phyloP scores from a whole-genome alignment of 2,888 invertebrate genomes.

The Saturnia japonica region DNA sequence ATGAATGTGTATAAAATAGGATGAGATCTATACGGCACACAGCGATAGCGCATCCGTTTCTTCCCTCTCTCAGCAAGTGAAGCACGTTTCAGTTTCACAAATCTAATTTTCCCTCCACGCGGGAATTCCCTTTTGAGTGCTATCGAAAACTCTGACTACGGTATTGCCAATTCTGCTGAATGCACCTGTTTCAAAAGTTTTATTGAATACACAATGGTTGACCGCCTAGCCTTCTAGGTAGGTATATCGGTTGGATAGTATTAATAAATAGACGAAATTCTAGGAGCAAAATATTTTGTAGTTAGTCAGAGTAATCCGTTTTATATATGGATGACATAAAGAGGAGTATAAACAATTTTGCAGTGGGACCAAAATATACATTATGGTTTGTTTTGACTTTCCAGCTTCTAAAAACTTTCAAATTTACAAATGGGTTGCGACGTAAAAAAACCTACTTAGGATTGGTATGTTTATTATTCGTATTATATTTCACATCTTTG shows the following conservation, averaged over 20 bases:
- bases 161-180: conserved; percentile 67
- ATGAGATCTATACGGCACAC: neutral
- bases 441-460: too few species aligned
- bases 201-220: conserved; percentile 5
- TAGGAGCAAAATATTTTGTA: neutral
- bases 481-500: too few species aligned
- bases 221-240: neutral
- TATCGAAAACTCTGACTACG: conserved; percentile 50
- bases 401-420: neutral
- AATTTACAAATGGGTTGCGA: neutral
- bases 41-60: neutral
- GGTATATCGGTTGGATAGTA: neutral
- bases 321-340: neutral
- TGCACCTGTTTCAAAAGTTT: conserved; percentile 33
- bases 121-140: conserved; percentile 72
- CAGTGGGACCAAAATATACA: neutral
- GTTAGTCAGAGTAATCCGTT: neutral
- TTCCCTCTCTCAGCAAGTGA: conserved; percentile 1
- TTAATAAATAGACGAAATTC: neutral
- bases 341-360: neutral
- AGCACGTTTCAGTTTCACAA: conserved; percentile 74
- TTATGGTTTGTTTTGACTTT: too few species aligned
- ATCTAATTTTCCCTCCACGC: conserved; percentile 71
- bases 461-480: too few species aligned
- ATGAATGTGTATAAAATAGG: neutral